Percentiles rank a stretch among this genome's conserved stretches.
Conservation (phyloP, 2,888 invertebrate species). For the Aleiodes leptofemur region DNA sequence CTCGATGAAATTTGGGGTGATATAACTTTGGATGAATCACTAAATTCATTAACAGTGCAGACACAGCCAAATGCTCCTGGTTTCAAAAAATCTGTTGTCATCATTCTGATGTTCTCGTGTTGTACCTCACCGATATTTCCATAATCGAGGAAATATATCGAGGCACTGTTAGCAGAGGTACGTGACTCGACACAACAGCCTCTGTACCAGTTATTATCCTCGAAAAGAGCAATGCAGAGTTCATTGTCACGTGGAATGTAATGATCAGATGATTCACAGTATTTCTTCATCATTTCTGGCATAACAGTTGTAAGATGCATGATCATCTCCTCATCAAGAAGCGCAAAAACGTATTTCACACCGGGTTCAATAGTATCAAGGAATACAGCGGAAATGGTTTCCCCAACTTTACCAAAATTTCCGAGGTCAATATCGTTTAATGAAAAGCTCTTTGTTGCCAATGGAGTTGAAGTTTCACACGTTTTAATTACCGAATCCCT, state of each 20-base stretch:
- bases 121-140: conserved; percentile 65
- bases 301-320: conserved; percentile 58
- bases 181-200: conserved; percentile 61
- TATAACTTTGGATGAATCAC: conserved; percentile 58
- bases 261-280: conserved; percentile 58
- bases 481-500: neutral
- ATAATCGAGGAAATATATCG: conserved; percentile 68
- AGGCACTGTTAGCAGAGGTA: conserved; percentile 51
- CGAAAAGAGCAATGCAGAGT: conserved; percentile 68
- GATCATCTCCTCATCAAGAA: conserved; percentile 58
- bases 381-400: conserved; percentile 52
- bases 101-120: conserved; percentile 66
- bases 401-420: conserved; percentile 61
- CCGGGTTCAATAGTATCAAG: conserved; percentile 48
- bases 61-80: conserved; percentile 58
- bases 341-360: conserved; percentile 55
- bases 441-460: conserved; percentile 56
- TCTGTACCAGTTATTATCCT: conserved; percentile 65
- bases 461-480: neutral
- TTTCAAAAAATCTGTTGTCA: conserved; percentile 67
- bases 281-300: conserved; percentile 61
- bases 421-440: conserved; percentile 53
- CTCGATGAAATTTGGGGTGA: conserved; percentile 47
- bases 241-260: conserved; percentile 70
- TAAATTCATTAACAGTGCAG: conserved; percentile 57